Evolutionary conservation across 2,888 invertebrate species (phyloP).

Genomic region (Petrolisthes cinctipes): DNA sequence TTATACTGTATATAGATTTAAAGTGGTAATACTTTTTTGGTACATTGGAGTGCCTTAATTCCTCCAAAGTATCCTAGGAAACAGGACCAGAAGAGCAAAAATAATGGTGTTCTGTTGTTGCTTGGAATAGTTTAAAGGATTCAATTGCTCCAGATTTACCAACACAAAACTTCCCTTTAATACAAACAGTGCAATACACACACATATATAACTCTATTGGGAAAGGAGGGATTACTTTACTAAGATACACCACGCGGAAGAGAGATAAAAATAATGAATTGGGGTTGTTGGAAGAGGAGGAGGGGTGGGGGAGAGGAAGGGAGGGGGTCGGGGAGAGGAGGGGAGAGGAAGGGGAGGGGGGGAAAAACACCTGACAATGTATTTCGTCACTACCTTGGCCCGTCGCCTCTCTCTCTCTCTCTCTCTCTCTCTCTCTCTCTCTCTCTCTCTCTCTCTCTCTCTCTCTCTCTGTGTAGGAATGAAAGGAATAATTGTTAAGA

Average conservation of each 20-base stretch:
- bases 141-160: no score
- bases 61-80: no score
- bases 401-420: not conserved
- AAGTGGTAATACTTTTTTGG: no score
- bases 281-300: not conserved
- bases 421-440: conserved; percentile 1
- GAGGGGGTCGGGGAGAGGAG: not conserved
- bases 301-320: not conserved
- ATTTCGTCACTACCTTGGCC: not conserved
- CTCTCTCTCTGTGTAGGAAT: not conserved
- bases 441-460: conserved; percentile 1
- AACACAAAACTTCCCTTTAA: no score
- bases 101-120: no score
- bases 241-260: not conserved
- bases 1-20: no score
- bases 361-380: not conserved
- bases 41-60: no score
- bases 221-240: not conserved
- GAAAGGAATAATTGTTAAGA: no score
- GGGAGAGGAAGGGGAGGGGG: not conserved
- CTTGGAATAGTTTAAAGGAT: no score
- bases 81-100: no score
- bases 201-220: not conserved
- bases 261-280: not conserved
- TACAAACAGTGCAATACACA: no score